Evolutionary conservation across 2,113 vertebrate genomes (phyloP).

Genomic region (Cheilinus undulatus): DNA sequence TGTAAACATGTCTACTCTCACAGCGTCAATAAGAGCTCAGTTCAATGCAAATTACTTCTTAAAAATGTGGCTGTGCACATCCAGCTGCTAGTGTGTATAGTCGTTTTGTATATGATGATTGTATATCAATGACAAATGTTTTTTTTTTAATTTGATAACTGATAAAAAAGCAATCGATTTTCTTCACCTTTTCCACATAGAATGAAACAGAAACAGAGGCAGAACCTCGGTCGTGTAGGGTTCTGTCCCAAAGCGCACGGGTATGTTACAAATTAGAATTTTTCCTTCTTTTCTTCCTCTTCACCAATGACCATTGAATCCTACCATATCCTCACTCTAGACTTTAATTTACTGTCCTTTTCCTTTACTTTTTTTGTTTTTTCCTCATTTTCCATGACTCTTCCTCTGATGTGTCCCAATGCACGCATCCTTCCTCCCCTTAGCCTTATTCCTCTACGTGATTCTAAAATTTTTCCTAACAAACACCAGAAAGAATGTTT

Average conservation of each 20-base stretch:
- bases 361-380: constrained; percentile 5
- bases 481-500: background rate
- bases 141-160: background rate
- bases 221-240: constrained; percentile 82
- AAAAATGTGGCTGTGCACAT: constrained; percentile 7
- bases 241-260: constrained; percentile 89
- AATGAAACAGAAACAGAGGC: constrained; percentile 74
- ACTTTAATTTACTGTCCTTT: constrained; percentile 35
- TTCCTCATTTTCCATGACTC: background rate
- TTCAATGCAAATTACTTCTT: background rate
- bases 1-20: constrained; percentile 21
- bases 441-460: background rate
- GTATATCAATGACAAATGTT: background rate
- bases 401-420: background rate
- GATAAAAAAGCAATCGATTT: constrained; percentile 49
- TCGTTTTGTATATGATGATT: background rate
- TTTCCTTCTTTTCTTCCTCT: constrained; percentile 27
- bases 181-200: constrained; percentile 70
- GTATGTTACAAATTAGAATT: constrained; percentile 83
- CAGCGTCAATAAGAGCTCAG: background rate
- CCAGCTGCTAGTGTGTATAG: background rate
- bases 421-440: constrained; percentile 3
- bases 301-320: constrained; percentile 13
- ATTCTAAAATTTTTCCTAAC: background rate
- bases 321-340: constrained; percentile 2